Base-by-base conservation (phyloP, 2,113 vertebrate genomes). In the Agelaius phoeniceus region DNA sequence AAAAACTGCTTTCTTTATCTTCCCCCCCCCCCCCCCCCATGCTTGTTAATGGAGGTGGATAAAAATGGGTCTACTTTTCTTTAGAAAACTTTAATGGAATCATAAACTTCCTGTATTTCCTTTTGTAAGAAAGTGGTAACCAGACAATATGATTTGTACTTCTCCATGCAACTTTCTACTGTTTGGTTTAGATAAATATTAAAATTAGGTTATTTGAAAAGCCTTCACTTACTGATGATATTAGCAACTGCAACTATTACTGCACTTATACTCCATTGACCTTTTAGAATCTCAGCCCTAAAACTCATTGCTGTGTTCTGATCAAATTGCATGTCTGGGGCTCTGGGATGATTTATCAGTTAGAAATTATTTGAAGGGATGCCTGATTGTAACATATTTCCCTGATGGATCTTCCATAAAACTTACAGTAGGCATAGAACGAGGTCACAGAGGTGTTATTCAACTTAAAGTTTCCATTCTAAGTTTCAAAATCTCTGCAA, bases 11-110 rank as follows among this genome's bases (percentile, higher is more conserved):
- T 27, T 46, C 30, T 46, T 19, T 4, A 17, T 11, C 4, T 6
- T 16, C n/a, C n/a, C n/a, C n/a, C n/a, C n/a, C n/a, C n/a, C n/a
- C n/a, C 2, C 10, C 5, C 2, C 2, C 12, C 2, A 46, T 59
- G 12, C 10, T 59, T 55, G 21, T 59, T 65, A 74, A 44, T 33
- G 8, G 37, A 78, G 74, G 16, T 41, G 15, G 15, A 59, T 33
- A 83, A 79, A 63, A 67, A 31, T 46, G 2, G 14, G 5, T 52
- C 4, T 79, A 14, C 6, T 68, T 72, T 35, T 68, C 21, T 76
- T 84, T 44, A 68, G 10, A 39, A 76, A 41, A 69, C 46, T 51
- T 65, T 71, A 4, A 10, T 13, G 10, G 66, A 73, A 33, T 54
- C 7, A 43, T 43, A 72, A 68, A 48, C 52, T 37, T 37, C 37